A percentile compares a stretch with the other conserved stretches of the same genome.
These are phyloP conservation scores for Dromococcyx pavoninus DNA, from an alignment of 2,797 vertebrate species.

Conservation along the genomic window DNA sequence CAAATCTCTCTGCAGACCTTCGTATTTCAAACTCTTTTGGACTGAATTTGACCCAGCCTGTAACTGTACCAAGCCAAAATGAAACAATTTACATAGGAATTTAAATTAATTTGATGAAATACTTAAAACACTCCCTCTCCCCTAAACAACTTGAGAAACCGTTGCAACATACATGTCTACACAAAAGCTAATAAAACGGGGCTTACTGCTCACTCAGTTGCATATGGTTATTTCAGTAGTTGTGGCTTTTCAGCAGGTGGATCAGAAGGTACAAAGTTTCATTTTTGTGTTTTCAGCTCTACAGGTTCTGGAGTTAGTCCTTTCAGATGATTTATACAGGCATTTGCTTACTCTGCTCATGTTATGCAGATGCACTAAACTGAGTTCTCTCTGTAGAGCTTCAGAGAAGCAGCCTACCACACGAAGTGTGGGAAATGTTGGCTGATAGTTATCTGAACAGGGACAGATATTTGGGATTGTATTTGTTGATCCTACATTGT, in stretches of 20 bases:
- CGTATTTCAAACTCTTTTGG: not conserved
- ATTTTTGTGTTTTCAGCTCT: not conserved
- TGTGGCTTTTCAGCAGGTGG: not conserved
- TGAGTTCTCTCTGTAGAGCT: not conserved
- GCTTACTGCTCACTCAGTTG: not conserved
- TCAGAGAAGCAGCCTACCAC: not conserved
- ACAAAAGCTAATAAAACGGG: not conserved
- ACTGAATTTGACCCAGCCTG: not conserved
- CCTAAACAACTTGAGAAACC: not conserved
- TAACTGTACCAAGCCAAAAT: not conserved
- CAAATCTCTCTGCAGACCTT: not conserved
- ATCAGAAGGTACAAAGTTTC: not conserved
- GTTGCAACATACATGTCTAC: not conserved
- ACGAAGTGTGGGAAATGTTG: not conserved
- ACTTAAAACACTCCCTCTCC: accelerated
- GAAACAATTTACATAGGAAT: not conserved
- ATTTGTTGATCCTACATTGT: not conserved
- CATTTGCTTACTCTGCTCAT: not conserved
- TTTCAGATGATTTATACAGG: not conserved
- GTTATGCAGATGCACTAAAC: not conserved
- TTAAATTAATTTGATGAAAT: not conserved
- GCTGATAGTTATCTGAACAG: too few species aligned
- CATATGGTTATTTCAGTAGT: not conserved
- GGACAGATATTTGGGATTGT: not conserved
- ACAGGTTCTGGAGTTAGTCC: not conserved